phyloP scores from a whole-genome alignment of 2,113 vertebrate species.

The Mastomys coucha region DNA sequence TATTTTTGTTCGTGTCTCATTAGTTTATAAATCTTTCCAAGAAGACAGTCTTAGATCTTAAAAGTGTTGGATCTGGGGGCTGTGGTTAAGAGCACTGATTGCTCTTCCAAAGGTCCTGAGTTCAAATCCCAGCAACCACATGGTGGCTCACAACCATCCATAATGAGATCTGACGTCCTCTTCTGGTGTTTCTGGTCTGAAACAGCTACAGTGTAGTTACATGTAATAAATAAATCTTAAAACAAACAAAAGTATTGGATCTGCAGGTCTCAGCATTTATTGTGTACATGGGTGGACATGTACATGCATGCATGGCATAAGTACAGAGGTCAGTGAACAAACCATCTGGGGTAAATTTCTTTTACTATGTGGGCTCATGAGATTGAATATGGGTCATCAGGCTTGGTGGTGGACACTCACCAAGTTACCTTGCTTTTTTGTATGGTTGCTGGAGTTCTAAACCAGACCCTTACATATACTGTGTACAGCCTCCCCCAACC shows the following conservation, averaged over 20 bases:
- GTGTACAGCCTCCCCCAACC: not conserved
- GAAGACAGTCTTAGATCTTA: not conserved
- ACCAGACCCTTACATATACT: not conserved
- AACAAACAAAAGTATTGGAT: not conserved
- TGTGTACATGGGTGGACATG: not conserved
- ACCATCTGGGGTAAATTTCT: not conserved
- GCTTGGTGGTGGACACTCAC: not conserved
- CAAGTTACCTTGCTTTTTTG: not conserved
- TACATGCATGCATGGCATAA: not conserved
- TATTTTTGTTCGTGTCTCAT: not conserved
- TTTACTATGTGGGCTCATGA: not conserved
- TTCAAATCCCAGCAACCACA: too few species aligned
- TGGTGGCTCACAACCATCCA: too few species aligned
- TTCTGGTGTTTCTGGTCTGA: too few species aligned
- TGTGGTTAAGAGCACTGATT: too few species aligned
- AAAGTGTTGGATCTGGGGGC: too few species aligned
- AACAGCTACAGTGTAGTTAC: too few species aligned
- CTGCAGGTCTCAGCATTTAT: not conserved
- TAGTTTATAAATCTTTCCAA: not conserved
- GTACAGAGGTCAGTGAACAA: not conserved
- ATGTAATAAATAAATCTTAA: too few species aligned
- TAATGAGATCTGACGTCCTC: too few species aligned
- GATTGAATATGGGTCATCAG: not conserved
- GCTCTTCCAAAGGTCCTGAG: too few species aligned
- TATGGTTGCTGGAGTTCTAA: not conserved